These are phyloP conservation scores for Acrocyrtus sp. DNA, from an alignment of 2,888 invertebrate species.

Conservation along the genomic window DNA sequence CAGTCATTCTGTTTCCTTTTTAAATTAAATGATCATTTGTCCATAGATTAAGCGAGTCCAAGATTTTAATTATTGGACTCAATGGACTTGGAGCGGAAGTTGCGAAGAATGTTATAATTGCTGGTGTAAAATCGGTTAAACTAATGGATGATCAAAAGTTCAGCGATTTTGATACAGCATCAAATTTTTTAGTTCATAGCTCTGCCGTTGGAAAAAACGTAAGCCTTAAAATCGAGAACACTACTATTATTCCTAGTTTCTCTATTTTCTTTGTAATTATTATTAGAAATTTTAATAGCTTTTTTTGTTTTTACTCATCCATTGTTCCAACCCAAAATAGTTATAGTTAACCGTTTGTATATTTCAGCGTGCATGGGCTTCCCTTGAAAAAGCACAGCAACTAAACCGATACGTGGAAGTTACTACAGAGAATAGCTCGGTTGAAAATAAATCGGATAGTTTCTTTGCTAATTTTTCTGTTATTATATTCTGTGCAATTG, in stretches of 20 bases:
- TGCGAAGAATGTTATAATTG: conserved; percentile 92
- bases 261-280: too few relatives aligned
- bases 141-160: conserved; percentile 82
- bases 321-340: too few relatives aligned
- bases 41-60: conserved; percentile 81
- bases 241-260: conserved; percentile 66
- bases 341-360: too few relatives aligned
- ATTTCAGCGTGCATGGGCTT: too few relatives aligned
- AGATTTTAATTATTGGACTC: conserved; percentile 86
- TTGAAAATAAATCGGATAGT: conserved; percentile 76
- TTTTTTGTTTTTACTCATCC: too few relatives aligned
- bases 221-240: conserved; percentile 64
- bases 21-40: not conserved
- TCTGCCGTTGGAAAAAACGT: conserved; percentile 82
- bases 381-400: conserved; percentile 77
- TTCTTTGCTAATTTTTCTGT: conserved; percentile 84
- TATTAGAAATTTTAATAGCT: too few relatives aligned
- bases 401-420: conserved; percentile 95
- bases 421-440: conserved; percentile 66
- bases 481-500: conserved; percentile 79
- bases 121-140: conserved; percentile 90
- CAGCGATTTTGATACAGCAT: conserved; percentile 77
- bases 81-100: conserved; percentile 94
- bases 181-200: conserved; percentile 83
- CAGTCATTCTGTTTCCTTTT: conserved; percentile 2